phyloP scores from a whole-genome alignment of 1,140 invertebrate species.

The Brachionus sp. region DNA sequence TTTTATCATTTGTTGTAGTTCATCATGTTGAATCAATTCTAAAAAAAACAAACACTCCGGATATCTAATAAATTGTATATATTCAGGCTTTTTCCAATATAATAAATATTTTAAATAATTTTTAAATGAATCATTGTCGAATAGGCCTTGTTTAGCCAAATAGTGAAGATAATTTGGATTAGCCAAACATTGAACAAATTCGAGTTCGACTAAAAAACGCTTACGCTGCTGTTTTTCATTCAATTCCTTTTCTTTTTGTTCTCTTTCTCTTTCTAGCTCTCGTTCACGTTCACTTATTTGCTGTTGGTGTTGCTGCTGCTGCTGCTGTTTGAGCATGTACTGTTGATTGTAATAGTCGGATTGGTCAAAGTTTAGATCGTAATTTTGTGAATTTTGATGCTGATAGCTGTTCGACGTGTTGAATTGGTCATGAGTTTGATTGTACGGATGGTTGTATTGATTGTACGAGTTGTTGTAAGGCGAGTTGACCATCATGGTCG shows the following conservation, averaged over 20 bases:
- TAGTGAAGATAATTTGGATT: slow-evolving; percentile 46
- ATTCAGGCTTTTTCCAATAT: slow-evolving; percentile 44
- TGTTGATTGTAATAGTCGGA: slow-evolving; percentile 11
- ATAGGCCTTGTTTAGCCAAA: slow-evolving; percentile 30
- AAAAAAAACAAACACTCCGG: slow-evolving; percentile 41
- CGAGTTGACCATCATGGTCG: slow-evolving; percentile 16
- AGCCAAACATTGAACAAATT: slow-evolving; percentile 45
- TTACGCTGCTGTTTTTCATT: slow-evolving; percentile 20
- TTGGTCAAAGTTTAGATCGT: not conserved
- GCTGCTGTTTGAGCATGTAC: slow-evolving; percentile 28
- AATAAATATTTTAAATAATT: slow-evolving; percentile 47
- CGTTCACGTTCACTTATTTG: not conserved
- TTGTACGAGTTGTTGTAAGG: slow-evolving; percentile 29
- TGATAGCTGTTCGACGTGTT: not conserved
- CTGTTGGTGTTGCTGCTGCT: slow-evolving; percentile 7
- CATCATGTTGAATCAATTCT: slow-evolving; percentile 10
- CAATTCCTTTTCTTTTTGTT: not conserved
- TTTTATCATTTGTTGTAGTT: slow-evolving; percentile 10
- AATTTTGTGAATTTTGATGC: not conserved
- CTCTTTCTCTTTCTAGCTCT: slow-evolving; percentile 32
- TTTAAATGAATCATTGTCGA: slow-evolving; percentile 36
- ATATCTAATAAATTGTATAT: slow-evolving; percentile 45
- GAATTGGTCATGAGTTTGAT: slow-evolving; percentile 4
- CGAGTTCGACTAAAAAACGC: slow-evolving; percentile 43
- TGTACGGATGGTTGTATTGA: slow-evolving; percentile 5